Base-by-base conservation (phyloP, 2,797 vertebrate species). In the Lerista edwardsae region DNA sequence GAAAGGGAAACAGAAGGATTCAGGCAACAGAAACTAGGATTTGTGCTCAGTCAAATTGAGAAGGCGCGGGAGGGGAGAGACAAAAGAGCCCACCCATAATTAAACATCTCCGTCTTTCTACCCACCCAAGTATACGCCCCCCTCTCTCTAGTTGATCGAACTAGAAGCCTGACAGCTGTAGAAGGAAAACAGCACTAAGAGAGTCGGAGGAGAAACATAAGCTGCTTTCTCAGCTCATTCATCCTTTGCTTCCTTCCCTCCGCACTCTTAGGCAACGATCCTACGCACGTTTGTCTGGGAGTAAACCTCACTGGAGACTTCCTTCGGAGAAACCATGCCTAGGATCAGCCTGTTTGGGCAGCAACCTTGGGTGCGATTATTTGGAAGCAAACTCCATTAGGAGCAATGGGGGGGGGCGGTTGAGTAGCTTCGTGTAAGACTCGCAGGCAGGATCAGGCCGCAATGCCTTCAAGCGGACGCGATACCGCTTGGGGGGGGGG, bases 1-100 rank as follows among this genome's bases (percentile, higher is more conserved):
- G 55, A 86, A 81, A 17, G 51, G 79, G 79, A 85, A 85, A 80
- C 71, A 80, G 78, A 80, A 80, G 78, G 34, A 67, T 59, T 21
- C 47, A 8, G 51, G 39, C 29, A 21, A 80, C 4, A 51, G 78
- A 72, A 75, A 75, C 69, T 27, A 25, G 64, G 64, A 17, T 79
- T 19, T n/a, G 29, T 4, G 7, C 27, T 17, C 47, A 34, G 19
- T 10, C 31, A 75, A 17, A 19, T 34, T 17, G 65, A 6, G 31
- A 36, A 19, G 12, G 34, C 5, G 19, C 64, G 36, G 36, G 39
- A n/a, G 10, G 41, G 62, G 12, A 39, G n/a, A 69, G 69, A 76
- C 10, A 25, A 65, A 36, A 11, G 64, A 84, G 31, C n/a, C 68
- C 67, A 39, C 55, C 67, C 75, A 64, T 34, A 47, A 69, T 21